phyloP scores from a whole-genome alignment of 2,888 invertebrate species.

The Dynastes hyllus region DNA sequence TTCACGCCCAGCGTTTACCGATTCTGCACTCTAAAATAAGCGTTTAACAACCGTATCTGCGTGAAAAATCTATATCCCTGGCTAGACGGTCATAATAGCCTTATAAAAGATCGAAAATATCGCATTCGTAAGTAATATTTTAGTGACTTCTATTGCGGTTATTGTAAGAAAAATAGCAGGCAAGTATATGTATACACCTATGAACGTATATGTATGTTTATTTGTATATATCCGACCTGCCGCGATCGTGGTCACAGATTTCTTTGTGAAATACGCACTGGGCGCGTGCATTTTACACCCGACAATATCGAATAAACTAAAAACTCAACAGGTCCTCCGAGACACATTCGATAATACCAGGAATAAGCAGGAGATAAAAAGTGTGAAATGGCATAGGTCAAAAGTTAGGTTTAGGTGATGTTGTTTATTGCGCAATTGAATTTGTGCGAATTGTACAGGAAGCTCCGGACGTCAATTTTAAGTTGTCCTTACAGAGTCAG shows the following conservation, averaged over 20 bases:
- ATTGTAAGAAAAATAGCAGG: neutral
- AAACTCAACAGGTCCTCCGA: constrained; percentile 30
- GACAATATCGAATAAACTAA: constrained; percentile 19
- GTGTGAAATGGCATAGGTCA: too few species aligned
- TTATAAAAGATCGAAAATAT: constrained; percentile 17
- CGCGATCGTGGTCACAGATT: constrained; percentile 7
- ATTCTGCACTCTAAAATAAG: neutral
- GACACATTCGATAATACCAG: too few species aligned
- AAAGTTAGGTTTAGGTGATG: too few species aligned
- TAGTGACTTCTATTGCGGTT: constrained; percentile 19
- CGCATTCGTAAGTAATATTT: constrained; percentile 15
- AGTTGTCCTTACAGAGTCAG: too few species aligned
- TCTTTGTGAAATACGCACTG: neutral
- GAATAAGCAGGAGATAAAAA: too few species aligned
- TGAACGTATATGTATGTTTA: too few species aligned
- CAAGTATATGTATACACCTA: too few species aligned
- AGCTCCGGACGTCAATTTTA: too few species aligned
- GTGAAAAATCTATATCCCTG: neutral
- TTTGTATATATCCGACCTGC: neutral
- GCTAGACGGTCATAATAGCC: neutral
- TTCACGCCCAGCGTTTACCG: neutral
- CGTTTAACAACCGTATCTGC: neutral
- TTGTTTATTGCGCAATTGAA: too few species aligned
- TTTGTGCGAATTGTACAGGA: too few species aligned
- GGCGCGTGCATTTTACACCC: constrained; percentile 17